phyloP scores from a whole-genome alignment of 2,797 vertebrate species.

The Pangasius larnaudii region DNA sequence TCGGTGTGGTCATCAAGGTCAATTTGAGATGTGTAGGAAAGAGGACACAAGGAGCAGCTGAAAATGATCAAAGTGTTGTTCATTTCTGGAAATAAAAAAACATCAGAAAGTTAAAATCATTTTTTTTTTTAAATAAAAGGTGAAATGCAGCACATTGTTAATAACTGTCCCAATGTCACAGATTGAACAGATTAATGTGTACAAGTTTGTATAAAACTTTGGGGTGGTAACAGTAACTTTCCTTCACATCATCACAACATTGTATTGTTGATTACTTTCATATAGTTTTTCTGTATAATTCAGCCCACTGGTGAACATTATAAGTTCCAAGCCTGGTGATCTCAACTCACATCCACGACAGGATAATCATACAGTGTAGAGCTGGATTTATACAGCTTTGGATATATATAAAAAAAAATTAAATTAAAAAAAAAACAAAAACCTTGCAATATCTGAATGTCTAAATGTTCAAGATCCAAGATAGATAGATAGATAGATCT shows the following conservation, averaged over 20 bases:
- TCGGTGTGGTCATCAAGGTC: not conserved
- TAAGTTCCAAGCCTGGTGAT: too few relatives aligned
- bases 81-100: constrained; percentile 3
- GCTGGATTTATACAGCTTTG: too few relatives aligned
- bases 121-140: not conserved
- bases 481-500: too few relatives aligned
- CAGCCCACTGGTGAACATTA: too few relatives aligned
- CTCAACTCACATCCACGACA: too few relatives aligned
- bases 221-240: not conserved
- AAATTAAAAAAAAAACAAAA: too few relatives aligned
- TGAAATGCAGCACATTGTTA: not conserved
- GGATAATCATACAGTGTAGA: too few relatives aligned
- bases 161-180: not conserved
- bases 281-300: too few relatives aligned
- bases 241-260: not conserved
- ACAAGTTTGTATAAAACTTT: not conserved
- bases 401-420: too few relatives aligned
- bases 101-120: not conserved
- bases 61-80: not conserved
- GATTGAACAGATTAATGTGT: not conserved
- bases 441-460: too few relatives aligned
- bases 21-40: constrained; percentile 14
- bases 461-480: too few relatives aligned
- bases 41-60: not conserved
- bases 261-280: too few relatives aligned